Conservation (phyloP, 2,888 invertebrate genomes). For the Nomada hirtipes region DNA sequence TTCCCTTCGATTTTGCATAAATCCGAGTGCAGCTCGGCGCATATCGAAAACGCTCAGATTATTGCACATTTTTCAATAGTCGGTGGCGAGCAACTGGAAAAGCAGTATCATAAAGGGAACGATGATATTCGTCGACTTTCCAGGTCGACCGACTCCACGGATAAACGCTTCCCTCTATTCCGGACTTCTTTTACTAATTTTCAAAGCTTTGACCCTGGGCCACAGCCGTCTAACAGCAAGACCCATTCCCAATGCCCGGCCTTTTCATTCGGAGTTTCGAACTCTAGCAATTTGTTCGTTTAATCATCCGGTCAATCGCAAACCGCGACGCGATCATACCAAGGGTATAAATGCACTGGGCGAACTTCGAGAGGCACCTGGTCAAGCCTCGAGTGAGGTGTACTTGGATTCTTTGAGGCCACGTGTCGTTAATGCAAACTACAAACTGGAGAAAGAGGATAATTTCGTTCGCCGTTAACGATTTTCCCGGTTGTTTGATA, state of each 20-base stretch:
- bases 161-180: not conserved
- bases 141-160: not conserved
- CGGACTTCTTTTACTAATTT: not conserved
- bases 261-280: not conserved
- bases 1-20: conserved; percentile 25
- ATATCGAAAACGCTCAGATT: too few species aligned
- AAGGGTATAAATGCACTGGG: too few species aligned
- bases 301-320: not conserved
- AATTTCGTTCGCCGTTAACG: conserved; percentile 10
- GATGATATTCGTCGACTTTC: not conserved
- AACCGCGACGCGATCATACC: too few species aligned
- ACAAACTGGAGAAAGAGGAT: not conserved
- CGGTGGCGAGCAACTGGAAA: too few species aligned
- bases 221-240: not conserved
- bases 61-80: too few species aligned
- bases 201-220: not conserved
- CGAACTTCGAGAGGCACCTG: too few species aligned
- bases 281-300: not conserved
- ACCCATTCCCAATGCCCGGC: not conserved
- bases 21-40: not conserved
- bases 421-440: not conserved
- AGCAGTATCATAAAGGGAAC: not conserved
- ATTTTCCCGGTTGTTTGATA: conserved; percentile 32
- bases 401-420: not conserved
- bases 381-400: too few species aligned